phyloP scores from a whole-genome alignment of 2,888 invertebrate species.

The Ellobium chinense region DNA sequence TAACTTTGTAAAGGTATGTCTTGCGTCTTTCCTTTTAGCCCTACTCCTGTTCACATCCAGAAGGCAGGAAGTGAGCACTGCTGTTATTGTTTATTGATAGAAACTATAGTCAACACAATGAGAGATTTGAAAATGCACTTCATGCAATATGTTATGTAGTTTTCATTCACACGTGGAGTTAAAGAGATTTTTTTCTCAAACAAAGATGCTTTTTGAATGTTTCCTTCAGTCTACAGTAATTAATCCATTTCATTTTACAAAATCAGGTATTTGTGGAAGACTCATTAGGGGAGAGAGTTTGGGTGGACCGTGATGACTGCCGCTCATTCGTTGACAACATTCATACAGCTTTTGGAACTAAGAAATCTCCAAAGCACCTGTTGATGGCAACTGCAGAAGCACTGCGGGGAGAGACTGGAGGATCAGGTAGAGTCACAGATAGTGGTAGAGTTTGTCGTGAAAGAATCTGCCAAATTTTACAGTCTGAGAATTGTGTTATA shows the following conservation, averaged over 20 bases:
- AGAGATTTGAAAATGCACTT: no score
- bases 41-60: no score
- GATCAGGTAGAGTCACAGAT: no score
- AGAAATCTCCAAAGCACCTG: slow-evolving; percentile 85
- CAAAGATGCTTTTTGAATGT: no score
- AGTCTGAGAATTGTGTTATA: neutral
- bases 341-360: slow-evolving; percentile 90
- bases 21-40: no score
- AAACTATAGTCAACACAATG: no score
- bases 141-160: no score
- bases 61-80: no score
- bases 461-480: neutral
- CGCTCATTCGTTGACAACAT: slow-evolving; percentile 95
- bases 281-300: slow-evolving; percentile 93
- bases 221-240: no score
- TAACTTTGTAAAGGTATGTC: slow-evolving; percentile 88
- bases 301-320: slow-evolving; percentile 96
- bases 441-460: neutral
- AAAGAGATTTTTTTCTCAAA: no score
- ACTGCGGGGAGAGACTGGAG: slow-evolving; percentile 23
- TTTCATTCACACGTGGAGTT: no score
- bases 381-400: slow-evolving; percentile 50
- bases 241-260: neutral
- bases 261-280: slow-evolving; percentile 93
- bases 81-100: no score